Evolutionary conservation across 1,140 invertebrate species (phyloP).

Genomic region (Melanaphis sacchari): DNA sequence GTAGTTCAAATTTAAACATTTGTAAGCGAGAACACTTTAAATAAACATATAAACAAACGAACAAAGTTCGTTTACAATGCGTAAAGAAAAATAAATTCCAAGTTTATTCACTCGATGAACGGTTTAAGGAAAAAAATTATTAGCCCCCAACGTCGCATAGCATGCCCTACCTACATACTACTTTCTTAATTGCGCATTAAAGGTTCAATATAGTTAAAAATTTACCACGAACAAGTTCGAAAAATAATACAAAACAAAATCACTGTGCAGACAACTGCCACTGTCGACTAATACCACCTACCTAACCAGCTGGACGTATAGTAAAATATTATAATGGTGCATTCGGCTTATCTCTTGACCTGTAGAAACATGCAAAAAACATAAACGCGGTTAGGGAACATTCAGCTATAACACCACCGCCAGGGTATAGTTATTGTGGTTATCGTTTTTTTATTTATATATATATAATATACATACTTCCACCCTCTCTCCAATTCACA

Average conservation of each 20-base stretch:
- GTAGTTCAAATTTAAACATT: too few relatives aligned
- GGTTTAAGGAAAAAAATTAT: too few relatives aligned
- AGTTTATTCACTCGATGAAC: too few relatives aligned
- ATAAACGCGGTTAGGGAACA: neutral
- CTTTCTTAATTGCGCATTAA: neutral
- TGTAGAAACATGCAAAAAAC: slow-evolving; percentile 26
- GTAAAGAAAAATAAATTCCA: too few relatives aligned
- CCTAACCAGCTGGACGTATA: neutral
- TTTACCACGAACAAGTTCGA: neutral
- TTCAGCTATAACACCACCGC: neutral
- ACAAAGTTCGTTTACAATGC: too few relatives aligned
- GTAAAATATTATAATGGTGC: neutral
- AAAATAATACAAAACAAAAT: neutral
- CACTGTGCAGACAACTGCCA: neutral
- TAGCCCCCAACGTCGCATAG: neutral
- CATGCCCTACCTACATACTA: too few relatives aligned
- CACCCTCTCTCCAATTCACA: neutral
- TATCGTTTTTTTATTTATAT: neutral
- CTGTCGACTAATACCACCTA: neutral
- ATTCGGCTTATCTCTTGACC: slow-evolving; percentile 50
- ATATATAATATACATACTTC: neutral
- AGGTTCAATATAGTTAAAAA: neutral
- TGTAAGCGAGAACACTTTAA: too few relatives aligned
- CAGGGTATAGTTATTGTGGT: neutral
- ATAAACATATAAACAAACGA: too few relatives aligned